phyloP scores from a whole-genome alignment of 2,113 vertebrate genomes.

The Myocastor coypus region DNA sequence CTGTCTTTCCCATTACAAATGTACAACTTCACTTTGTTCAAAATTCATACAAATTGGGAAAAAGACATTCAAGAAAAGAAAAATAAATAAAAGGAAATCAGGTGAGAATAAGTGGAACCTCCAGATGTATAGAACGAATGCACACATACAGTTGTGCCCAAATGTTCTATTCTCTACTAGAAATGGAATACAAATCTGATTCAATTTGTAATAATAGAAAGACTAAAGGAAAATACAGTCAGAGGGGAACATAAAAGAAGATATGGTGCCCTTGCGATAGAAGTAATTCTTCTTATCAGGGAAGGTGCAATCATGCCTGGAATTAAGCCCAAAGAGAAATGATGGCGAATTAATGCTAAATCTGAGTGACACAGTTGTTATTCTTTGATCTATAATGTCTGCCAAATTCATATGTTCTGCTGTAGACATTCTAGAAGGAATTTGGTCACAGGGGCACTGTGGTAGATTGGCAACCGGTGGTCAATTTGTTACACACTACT shows the following conservation, averaged over 20 bases:
- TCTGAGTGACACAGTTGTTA: background rate
- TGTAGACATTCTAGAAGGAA: background rate
- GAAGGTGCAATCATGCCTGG: background rate
- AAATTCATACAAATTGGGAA: constrained; percentile 27
- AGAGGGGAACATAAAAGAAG: background rate
- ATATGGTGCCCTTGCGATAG: background rate
- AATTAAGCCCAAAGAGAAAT: background rate
- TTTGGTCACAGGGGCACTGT: background rate
- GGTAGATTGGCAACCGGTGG: too few species aligned
- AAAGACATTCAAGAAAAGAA: background rate
- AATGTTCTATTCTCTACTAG: background rate
- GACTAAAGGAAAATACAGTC: background rate
- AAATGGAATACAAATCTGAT: background rate
- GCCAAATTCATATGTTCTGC: background rate
- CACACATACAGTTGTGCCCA: background rate
- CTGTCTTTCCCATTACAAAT: background rate
- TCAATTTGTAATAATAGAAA: background rate
- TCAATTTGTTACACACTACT: too few species aligned
- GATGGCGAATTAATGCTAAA: background rate
- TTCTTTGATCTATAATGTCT: background rate
- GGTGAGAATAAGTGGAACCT: background rate
- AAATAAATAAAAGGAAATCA: constrained; percentile 46
- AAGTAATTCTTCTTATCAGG: background rate
- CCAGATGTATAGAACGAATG: background rate
- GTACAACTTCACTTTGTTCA: background rate